A percentile compares a stretch with the other conserved stretches of the same genome.
phyloP scores from a whole-genome alignment of 2,888 invertebrate species.

The Eilema depressum region DNA sequence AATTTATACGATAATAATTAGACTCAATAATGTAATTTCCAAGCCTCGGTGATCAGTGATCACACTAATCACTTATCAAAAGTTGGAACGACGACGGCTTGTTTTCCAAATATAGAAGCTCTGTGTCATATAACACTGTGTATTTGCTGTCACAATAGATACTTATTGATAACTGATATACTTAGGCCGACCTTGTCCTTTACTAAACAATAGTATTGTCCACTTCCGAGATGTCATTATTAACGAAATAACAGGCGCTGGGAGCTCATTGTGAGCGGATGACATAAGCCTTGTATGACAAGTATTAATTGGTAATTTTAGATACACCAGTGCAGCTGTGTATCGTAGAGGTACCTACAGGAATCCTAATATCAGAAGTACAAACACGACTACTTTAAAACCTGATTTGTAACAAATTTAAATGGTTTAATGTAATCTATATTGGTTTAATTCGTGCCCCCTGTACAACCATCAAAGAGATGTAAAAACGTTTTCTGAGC shows the following conservation, averaged over 20 bases:
- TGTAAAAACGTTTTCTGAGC: no score
- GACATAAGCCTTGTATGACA: slow-evolving; percentile 25
- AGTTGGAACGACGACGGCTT: no score
- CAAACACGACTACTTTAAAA: no score
- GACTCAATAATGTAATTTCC: background rate
- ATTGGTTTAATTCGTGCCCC: no score
- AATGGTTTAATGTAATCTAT: no score
- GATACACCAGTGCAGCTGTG: no score
- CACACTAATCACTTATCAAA: background rate
- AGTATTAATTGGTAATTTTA: slow-evolving; percentile 10
- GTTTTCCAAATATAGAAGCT: slow-evolving; percentile 5
- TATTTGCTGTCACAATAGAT: slow-evolving; percentile 13
- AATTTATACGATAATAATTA: no score
- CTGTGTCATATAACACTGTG: background rate
- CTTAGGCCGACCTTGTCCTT: slow-evolving; percentile 22
- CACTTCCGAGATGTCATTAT: slow-evolving; percentile 33
- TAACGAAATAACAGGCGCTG: slow-evolving; percentile 18
- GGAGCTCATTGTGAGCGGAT: slow-evolving; percentile 27
- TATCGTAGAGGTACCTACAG: no score
- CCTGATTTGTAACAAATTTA: no score
- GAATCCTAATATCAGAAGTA: no score
- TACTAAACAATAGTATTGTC: slow-evolving; percentile 23
- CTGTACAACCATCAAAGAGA: no score
- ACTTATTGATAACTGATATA: slow-evolving; percentile 12
- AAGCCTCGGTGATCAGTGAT: background rate